Percentiles rank a stretch among this genome's conserved stretches.
These are phyloP conservation scores for Cassiopea xamachana DNA, from an alignment of 30 jellyfish, hydroid and myxozoan species.

Conservation along the genomic window DNA sequence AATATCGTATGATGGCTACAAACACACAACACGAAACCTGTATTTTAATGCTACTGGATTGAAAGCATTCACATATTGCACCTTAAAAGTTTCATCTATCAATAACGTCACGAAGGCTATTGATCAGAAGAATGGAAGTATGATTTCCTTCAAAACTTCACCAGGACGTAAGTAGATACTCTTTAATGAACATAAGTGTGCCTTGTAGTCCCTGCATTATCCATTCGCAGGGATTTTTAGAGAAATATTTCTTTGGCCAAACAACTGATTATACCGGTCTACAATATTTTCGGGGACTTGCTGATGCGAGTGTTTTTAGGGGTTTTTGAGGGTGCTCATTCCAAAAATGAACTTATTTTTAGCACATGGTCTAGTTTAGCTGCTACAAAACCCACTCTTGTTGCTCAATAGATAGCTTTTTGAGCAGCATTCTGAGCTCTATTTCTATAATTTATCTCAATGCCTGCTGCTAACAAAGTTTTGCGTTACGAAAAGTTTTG, in stretches of 20 bases:
- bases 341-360: not conserved
- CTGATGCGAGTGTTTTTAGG: too few relatives aligned
- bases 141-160: conserved; percentile 47
- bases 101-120: conserved; percentile 80
- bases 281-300: not conserved
- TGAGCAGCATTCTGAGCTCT: not conserved
- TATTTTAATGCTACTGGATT: conserved; percentile 12
- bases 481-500: not conserved
- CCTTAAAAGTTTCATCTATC: conserved; percentile 24
- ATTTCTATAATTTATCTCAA: not conserved
- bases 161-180: conserved; percentile 79
- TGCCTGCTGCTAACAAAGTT: not conserved
- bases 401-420: not conserved
- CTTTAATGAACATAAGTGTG: not conserved
- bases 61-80: conserved; percentile 48
- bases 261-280: too few relatives aligned
- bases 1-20: not conserved
- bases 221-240: not conserved
- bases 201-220: not conserved
- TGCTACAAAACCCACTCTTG: not conserved
- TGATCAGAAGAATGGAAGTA: conserved; percentile 8
- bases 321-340: not conserved
- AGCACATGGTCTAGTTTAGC: not conserved
- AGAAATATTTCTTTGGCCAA: not conserved
- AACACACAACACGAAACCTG: conserved; percentile 3